Evolutionary conservation across 2,888 invertebrate species (phyloP).

Genomic region (Psylliodes chrysocephalus): DNA sequence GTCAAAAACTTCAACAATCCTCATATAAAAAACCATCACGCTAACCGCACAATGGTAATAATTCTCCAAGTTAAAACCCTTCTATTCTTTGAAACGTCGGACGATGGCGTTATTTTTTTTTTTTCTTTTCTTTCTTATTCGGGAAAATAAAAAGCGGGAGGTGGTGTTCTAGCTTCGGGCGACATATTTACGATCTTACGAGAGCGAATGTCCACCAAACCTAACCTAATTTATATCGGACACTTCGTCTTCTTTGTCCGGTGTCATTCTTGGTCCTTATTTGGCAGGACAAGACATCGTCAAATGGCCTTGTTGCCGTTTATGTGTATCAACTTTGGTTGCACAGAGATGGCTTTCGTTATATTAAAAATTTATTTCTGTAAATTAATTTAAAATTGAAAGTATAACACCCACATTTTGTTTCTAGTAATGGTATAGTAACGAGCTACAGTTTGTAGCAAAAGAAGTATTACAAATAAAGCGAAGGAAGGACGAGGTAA

Average conservation of each 20-base stretch:
- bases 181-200: slow-evolving; percentile 61
- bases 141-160: slow-evolving; percentile 46
- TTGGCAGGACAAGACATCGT: slow-evolving; percentile 50
- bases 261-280: slow-evolving; percentile 53
- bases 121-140: slow-evolving; percentile 47
- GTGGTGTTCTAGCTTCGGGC: slow-evolving; percentile 55
- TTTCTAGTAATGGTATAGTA: too few relatives aligned
- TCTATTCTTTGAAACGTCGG: slow-evolving; percentile 49
- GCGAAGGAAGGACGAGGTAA: too few relatives aligned
- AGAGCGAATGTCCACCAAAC: slow-evolving; percentile 57
- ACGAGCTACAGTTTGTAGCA: too few relatives aligned
- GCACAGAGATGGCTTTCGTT: neutral
- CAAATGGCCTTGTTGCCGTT: slow-evolving; percentile 29
- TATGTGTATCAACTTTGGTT: neutral
- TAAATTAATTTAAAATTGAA: too few relatives aligned
- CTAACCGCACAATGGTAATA: slow-evolving; percentile 47
- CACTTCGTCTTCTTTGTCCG: slow-evolving; percentile 52
- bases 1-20: neutral
- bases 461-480: too few relatives aligned
- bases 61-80: slow-evolving; percentile 53
- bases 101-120: slow-evolving; percentile 42
- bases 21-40: slow-evolving; percentile 43
- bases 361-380: too few relatives aligned
- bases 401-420: too few relatives aligned
- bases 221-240: slow-evolving; percentile 61